These are phyloP conservation scores for Geothlypis trichas DNA, from an alignment of 2,113 vertebrate species.

Conservation along the genomic window DNA sequence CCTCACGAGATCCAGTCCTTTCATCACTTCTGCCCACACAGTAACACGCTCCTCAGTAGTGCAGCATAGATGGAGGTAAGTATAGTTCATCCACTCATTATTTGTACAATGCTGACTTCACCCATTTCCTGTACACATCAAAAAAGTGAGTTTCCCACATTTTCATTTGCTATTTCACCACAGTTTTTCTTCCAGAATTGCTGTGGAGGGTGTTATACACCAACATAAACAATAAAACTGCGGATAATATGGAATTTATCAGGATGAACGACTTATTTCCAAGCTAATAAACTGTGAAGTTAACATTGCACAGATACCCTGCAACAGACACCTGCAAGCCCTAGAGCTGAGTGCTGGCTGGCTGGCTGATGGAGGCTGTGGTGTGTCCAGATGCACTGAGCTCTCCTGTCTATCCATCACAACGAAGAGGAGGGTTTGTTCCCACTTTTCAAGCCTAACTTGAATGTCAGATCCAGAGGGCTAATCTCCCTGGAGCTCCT, in stretches of 20 bases:
- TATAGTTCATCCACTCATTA: neutral
- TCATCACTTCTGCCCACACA: neutral
- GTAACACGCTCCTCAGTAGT: neutral
- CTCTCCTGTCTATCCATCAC: neutral
- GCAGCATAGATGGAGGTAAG: neutral
- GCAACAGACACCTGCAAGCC: neutral
- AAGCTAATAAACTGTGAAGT: neutral
- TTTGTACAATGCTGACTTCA: neutral
- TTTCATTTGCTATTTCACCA: neutral
- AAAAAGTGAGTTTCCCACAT: neutral
- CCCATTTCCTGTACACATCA: neutral
- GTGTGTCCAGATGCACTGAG: neutral
- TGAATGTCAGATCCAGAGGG: neutral
- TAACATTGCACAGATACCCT: neutral
- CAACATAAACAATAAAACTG: neutral
- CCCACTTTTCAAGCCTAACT: neutral
- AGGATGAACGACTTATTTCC: neutral
- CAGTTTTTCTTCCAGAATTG: neutral
- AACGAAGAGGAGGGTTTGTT: neutral
- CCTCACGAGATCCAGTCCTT: neutral
- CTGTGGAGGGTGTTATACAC: neutral
- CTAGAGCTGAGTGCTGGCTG: neutral
- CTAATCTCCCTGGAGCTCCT: neutral
- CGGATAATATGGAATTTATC: neutral
- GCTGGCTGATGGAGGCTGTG: neutral